phyloP scores from a whole-genome alignment of 2,888 invertebrate genomes.

The Papilio protenor region DNA sequence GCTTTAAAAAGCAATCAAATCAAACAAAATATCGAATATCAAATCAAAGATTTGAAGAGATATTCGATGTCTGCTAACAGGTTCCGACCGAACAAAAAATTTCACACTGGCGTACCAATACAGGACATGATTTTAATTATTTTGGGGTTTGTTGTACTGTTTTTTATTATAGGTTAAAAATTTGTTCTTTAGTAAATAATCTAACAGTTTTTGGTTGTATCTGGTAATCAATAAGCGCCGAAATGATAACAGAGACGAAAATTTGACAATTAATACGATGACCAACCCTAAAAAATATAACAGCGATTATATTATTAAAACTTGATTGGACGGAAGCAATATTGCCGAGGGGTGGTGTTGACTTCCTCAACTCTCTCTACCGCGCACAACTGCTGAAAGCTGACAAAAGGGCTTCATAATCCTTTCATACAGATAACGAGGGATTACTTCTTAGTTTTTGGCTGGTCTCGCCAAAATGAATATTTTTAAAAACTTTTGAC shows the following conservation, averaged over 20 bases:
- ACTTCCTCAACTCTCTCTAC: constrained; percentile 67
- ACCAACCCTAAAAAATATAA: constrained; percentile 3
- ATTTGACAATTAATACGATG: constrained; percentile 1
- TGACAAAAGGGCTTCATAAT: constrained; percentile 74
- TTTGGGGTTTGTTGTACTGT: neutral
- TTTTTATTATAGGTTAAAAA: neutral
- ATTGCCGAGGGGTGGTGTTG: constrained; percentile 48
- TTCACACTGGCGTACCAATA: neutral
- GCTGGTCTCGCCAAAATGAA: constrained; percentile 57
- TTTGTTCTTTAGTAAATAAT: neutral
- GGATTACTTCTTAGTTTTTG: constrained; percentile 68
- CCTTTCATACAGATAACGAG: constrained; percentile 73
- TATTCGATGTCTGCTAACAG: constrained; percentile 3
- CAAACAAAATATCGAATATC: neutral
- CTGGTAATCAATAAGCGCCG: neutral
- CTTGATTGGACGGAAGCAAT: constrained; percentile 37
- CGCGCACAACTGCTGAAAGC: constrained; percentile 57
- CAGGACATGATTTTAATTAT: neutral
- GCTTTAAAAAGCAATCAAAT: too few relatives aligned
- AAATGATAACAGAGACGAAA: neutral
- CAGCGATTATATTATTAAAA: constrained; percentile 27
- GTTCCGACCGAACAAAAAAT: neutral
- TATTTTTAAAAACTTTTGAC: constrained; percentile 24
- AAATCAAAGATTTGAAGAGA: neutral
- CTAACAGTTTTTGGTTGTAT: neutral